These are phyloP conservation scores for Rotaria magnacalcarata DNA, from an alignment of 2,888 invertebrate species.

Conservation along the genomic window DNA sequence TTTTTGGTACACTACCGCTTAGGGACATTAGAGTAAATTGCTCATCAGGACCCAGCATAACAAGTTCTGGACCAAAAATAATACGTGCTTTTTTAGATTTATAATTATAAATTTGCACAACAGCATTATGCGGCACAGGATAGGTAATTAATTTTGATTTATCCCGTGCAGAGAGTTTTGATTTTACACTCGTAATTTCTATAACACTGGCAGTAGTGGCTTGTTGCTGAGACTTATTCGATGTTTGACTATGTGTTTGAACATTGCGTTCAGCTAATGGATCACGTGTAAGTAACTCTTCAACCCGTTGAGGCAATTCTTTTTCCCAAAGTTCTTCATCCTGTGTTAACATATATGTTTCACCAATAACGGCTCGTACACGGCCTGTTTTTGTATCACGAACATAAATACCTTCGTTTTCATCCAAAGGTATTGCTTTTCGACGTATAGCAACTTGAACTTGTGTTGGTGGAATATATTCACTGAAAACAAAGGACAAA, in stretches of 20 bases:
- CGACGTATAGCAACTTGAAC: conserved; percentile 61
- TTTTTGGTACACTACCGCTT: conserved; percentile 62
- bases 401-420: conserved; percentile 54
- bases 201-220: background rate
- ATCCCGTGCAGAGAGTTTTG: conserved; percentile 50
- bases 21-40: conserved; percentile 62
- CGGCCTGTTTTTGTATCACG: conserved; percentile 53
- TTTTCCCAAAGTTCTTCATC: conserved; percentile 60
- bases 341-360: conserved; percentile 62
- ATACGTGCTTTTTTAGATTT: conserved; percentile 62
- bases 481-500: conserved; percentile 47
- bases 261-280: conserved; percentile 59
- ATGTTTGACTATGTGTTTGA: conserved; percentile 16
- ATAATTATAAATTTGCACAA: conserved; percentile 63
- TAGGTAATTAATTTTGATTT: conserved; percentile 59
- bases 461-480: conserved; percentile 63
- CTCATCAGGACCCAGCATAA: conserved; percentile 62
- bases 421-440: conserved; percentile 61
- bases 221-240: conserved; percentile 48
- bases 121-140: conserved; percentile 62
- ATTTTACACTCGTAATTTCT: background rate
- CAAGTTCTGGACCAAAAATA: conserved; percentile 63
- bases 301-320: conserved; percentile 58
- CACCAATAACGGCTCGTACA: conserved; percentile 60
- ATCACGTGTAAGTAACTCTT: conserved; percentile 52